Base-by-base conservation (phyloP, 2,113 vertebrate genomes). In the Silurus glanis region DNA sequence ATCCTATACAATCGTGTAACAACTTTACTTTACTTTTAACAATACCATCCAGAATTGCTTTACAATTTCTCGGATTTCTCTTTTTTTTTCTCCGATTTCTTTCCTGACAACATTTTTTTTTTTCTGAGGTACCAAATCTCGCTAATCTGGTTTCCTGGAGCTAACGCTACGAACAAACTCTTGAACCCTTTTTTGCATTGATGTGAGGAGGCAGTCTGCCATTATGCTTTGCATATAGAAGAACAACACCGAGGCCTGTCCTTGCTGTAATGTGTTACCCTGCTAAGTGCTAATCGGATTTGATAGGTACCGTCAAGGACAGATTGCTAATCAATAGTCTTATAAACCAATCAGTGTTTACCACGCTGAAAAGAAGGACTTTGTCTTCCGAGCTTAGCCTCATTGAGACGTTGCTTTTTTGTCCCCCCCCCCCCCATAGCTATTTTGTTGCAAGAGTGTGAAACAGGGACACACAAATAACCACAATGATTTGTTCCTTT, bases 271-370 rank as follows among this genome's bases (percentile, higher is more conserved):
- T 13, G n/a, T 28, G 28, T 81, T 47, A 23, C 9, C 17, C 23
- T 64, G 72, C 19, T n/a, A 59, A 51, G 51, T 80, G 55, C 58
- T 80, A 80, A 28, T 58, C n/a, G 9, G 78, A 80, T 80, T 37
- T 80, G 78, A 80, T 45, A 21, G 17, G 78, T 28, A 6, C 23
- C 37, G 76, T 80, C 55, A 62, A 81, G 19, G 79, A 23, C 37
- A 47, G 58, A 61, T 47, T 2, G 79, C 58, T 62, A 81, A 81
- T 81, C 19, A 62, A 47, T 81, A 62, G 79, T 61, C 58, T 62
- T 47, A 61, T 61, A 81, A 81, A 62, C 56, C 28, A 47, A 80
- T 62, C 37, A 81, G 79, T 47, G 58, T 62, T 81, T 81, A n/a
- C 17, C 28, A 14, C 47, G 37, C 17, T 59, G 25, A 58, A 58